Conservation (phyloP, 1,140 invertebrate genomes). For the Papilio polytes region DNA sequence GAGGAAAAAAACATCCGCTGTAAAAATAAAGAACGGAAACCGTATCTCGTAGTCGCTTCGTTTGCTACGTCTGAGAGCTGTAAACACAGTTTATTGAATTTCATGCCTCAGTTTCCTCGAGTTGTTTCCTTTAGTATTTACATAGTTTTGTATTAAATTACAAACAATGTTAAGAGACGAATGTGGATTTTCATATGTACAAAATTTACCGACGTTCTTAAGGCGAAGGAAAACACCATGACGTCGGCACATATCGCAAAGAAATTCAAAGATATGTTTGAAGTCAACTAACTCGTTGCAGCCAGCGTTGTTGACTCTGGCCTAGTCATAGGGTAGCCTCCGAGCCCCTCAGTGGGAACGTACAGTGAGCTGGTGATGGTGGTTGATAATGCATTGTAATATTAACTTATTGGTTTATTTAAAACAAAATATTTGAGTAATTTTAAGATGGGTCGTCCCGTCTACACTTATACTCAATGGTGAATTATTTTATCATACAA, state of each 20-base stretch:
- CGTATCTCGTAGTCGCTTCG: conserved; percentile 26
- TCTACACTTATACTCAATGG: neutral
- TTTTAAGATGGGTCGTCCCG: neutral
- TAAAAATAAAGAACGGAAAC: conserved; percentile 15
- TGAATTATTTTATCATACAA: neutral
- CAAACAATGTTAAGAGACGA: neutral
- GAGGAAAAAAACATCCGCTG: neutral
- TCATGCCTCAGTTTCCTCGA: conserved; percentile 35
- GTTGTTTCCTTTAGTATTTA: conserved; percentile 28
- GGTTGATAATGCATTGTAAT: no score
- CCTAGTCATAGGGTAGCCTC: no score
- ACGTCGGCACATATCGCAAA: no score
- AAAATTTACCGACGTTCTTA: no score
- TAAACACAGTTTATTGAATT: conserved; percentile 37
- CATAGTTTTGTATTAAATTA: conserved; percentile 25
- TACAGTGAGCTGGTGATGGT: no score
- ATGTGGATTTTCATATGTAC: neutral
- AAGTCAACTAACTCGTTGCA: no score
- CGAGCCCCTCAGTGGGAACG: no score
- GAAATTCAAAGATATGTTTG: no score
- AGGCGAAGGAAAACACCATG: no score
- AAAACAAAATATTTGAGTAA: no score
- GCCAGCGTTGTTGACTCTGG: no score
- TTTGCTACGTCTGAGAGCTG: conserved; percentile 21
- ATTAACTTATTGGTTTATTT: no score